Percentiles rank a stretch among this genome's conserved stretches.
Evolutionary conservation across 2,113 vertebrate genomes (phyloP).

Genomic region (Fregata magnificens): DNA sequence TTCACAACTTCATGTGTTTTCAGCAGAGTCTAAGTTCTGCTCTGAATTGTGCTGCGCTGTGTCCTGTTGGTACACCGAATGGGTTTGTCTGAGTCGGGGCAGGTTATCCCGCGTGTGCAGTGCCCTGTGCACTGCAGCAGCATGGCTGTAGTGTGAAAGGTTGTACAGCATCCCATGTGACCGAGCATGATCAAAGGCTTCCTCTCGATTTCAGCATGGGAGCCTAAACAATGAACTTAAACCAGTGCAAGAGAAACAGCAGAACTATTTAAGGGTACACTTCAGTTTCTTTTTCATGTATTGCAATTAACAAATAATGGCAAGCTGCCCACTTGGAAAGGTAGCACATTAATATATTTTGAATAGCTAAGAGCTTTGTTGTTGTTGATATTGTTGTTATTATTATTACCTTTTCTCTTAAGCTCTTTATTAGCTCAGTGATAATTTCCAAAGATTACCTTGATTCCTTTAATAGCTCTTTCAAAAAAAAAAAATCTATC

Average conservation of each 20-base stretch:
- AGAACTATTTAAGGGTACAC: background rate
- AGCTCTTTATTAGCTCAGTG: background rate
- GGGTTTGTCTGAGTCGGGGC: background rate
- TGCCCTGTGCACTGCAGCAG: background rate
- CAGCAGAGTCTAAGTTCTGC: background rate
- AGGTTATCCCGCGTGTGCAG: fast-evolving
- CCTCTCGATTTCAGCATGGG: background rate
- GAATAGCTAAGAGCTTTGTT: background rate
- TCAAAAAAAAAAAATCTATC: background rate
- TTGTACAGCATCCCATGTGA: fast-evolving
- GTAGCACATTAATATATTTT: background rate
- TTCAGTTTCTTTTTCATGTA: background rate
- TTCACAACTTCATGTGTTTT: background rate
- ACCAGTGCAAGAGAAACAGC: background rate
- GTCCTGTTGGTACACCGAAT: fast-evolving
- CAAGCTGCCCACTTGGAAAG: slow-evolving; percentile 9
- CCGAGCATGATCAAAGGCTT: background rate
- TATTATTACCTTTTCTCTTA: background rate
- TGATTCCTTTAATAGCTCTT: background rate
- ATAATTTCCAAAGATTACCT: slow-evolving; percentile 26
- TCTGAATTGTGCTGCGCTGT: background rate
- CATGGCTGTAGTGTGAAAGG: fast-evolving
- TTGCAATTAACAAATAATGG: background rate
- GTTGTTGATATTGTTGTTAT: background rate
- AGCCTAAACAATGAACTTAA: background rate